Base-by-base conservation (phyloP, 2,797 vertebrate genomes). In the Hozukius guyotensis region DNA sequence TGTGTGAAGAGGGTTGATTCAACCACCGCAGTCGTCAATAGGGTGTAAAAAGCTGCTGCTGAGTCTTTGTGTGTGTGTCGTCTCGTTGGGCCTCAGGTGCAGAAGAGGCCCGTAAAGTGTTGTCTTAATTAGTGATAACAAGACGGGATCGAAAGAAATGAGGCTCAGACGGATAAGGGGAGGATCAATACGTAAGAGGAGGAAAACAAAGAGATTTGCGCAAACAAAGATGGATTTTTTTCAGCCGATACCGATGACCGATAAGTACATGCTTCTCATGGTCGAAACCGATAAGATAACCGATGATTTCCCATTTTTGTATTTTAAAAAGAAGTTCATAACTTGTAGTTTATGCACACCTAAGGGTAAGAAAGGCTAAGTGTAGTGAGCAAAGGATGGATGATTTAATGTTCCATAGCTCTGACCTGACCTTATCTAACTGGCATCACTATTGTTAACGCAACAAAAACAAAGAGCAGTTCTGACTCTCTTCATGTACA, bases 111-210 rank as follows among this genome's bases (percentile, higher is more conserved):
- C 7, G 8, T 56, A 11, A 88, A 90, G 73, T 82, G 87, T 74
- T 75, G 75, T 86, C 71, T 89, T 90, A 88, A 90, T 92, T 87
- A 89, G 73, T 69, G 68, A 83, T 66, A 86, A 91, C 81, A 88
- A 83, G 85, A 80, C 84, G 55, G 59, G 75, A 85, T 82, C 14
- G 72, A 81, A 80, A 81, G 61, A 80, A 85, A 80, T 59, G 57
- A 74, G 56, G 57, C 56, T 57, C 34, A 32, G 57, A 64, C n/a
- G 59, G 75, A 81, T 77, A 74, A 77, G 67, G 34, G 70, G 55
- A 69, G 62, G 59, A 91, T 90, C 86, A 82, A 89, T 92, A 84
- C 31, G 38, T 65, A 25, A 68, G 69, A 82, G 52, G 71, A 56
- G 20, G 49, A n/a, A 65, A 72, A 87, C 66, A 8, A 73, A 22